phyloP scores from a whole-genome alignment of 53 echinoderm and acorn worm species.

The Paracentrotus lividus region DNA sequence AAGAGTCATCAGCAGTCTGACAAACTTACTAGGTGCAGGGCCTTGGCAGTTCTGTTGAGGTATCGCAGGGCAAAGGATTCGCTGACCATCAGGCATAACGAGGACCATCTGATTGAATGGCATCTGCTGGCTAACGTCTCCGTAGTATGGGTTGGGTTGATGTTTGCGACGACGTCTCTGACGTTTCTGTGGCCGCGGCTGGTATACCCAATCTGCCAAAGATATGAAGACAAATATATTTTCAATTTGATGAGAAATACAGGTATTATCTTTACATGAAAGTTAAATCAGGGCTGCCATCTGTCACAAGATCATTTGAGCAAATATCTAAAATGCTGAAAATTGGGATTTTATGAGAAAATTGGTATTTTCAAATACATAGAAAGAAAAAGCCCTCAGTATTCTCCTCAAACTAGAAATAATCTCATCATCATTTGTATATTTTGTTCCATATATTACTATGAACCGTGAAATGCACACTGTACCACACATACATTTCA shows the following conservation, averaged over 20 bases:
- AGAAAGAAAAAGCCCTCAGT: too few species aligned
- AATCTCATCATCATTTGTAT: too few species aligned
- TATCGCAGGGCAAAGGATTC: constrained; percentile 20
- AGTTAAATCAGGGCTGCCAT: too few species aligned
- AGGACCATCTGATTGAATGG: constrained; percentile 14
- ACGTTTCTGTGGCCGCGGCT: constrained; percentile 80
- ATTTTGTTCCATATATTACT: too few species aligned
- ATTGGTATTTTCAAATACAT: too few species aligned
- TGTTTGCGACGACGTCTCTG: constrained; percentile 7
- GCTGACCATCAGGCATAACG: constrained; percentile 26
- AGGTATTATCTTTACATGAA: background rate
- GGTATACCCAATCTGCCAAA: constrained; percentile 84
- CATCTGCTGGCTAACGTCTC: background rate
- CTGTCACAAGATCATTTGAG: too few species aligned
- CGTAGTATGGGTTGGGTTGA: background rate
- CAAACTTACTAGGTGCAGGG: background rate
- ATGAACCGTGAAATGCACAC: too few species aligned
- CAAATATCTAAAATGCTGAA: too few species aligned
- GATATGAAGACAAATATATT: background rate
- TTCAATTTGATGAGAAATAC: background rate
- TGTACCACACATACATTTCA: too few species aligned
- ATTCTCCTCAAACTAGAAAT: too few species aligned
- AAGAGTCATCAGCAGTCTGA: too few species aligned
- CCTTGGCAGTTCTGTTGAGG: background rate
- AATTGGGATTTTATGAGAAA: too few species aligned